Percentiles rank a stretch among this genome's conserved stretches.
Evolutionary conservation across 2,113 vertebrate genomes (phyloP).

Genomic region (Clinocottus analis): DNA sequence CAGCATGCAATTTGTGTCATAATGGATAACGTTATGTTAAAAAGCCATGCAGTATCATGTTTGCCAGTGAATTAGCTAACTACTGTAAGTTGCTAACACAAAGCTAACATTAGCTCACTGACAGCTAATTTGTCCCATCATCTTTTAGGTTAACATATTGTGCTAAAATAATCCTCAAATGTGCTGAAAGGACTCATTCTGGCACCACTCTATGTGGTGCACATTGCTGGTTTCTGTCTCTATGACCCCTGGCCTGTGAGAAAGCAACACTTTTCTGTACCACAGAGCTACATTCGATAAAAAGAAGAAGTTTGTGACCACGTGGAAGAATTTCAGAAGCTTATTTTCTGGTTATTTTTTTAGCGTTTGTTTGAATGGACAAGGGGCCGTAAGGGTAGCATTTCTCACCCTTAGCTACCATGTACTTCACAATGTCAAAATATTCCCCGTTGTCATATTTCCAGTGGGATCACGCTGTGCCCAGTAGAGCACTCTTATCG

Average conservation of each 20-base stretch:
- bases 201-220: background rate
- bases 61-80: background rate
- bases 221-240: background rate
- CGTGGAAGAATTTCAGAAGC: background rate
- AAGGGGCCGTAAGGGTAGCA: background rate
- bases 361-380: background rate
- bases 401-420: background rate
- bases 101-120: background rate
- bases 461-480: background rate
- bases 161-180: background rate
- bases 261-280: background rate
- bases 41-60: background rate
- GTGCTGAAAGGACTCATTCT: background rate
- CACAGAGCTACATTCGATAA: background rate
- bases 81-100: background rate
- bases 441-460: background rate
- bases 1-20: background rate
- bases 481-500: background rate
- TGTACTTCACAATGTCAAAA: background rate
- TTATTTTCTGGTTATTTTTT: background rate
- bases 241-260: background rate
- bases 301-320: background rate
- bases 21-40: background rate
- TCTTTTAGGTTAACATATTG: background rate
- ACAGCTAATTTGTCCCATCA: background rate